These are phyloP conservation scores for Eufriesea mexicana DNA, from an alignment of 1,140 invertebrate genomes.

Conservation along the genomic window DNA sequence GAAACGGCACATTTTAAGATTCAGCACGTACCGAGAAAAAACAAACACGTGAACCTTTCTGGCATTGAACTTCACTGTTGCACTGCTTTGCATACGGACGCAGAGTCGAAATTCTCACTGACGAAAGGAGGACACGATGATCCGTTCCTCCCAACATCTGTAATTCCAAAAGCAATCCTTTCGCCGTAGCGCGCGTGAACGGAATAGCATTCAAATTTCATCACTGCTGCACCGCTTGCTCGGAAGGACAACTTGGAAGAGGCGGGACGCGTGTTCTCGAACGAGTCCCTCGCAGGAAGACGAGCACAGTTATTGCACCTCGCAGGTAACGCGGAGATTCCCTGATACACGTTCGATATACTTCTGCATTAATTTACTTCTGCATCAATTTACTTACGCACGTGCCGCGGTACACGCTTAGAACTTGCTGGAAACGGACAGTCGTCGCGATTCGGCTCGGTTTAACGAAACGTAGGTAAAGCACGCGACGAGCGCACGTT, in stretches of 20 bases:
- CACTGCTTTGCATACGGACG: not conserved
- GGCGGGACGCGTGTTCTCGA: constrained; percentile 7
- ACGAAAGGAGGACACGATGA: not conserved
- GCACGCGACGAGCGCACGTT: not conserved
- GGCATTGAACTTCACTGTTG: constrained; percentile 24
- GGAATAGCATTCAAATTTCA: constrained; percentile 17
- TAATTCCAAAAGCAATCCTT: constrained; percentile 4
- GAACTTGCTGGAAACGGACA: not conserved
- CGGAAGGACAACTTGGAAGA: not conserved
- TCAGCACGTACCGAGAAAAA: not conserved
- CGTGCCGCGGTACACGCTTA: not conserved
- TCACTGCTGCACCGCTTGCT: not conserved
- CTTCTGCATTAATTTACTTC: too few species aligned
- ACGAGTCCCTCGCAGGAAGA: not conserved
- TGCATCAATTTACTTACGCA: constrained; percentile 1
- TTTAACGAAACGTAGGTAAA: not conserved
- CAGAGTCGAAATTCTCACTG: not conserved
- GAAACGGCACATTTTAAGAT: not conserved
- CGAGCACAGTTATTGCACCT: constrained; percentile 22
- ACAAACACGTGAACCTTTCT: not conserved
- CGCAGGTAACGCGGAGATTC: not conserved
- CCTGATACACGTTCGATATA: not conserved
- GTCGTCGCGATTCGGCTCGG: not conserved
- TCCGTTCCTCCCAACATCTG: not conserved
- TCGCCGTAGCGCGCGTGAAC: constrained; percentile 9